phyloP scores from a whole-genome alignment of 2,888 invertebrate genomes.

The Galerucella pusilla region DNA sequence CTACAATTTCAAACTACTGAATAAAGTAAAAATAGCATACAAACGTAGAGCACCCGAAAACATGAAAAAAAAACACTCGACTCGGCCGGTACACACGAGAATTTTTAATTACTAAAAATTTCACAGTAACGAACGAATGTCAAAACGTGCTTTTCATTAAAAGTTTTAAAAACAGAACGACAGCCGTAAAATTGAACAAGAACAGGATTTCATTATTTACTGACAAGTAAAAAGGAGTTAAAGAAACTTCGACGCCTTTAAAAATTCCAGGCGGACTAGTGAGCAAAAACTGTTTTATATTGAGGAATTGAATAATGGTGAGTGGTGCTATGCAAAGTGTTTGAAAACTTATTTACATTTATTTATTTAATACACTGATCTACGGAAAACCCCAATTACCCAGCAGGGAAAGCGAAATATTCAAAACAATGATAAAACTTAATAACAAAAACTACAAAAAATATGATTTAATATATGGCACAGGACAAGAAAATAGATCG shows the following conservation, averaged over 20 bases:
- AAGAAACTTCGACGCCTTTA: slow-evolving; percentile 7
- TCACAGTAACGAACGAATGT: slow-evolving; percentile 10
- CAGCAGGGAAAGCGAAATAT: no score
- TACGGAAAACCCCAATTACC: no score
- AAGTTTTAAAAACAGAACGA: slow-evolving; percentile 23
- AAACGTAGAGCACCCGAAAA: neutral
- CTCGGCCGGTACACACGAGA: slow-evolving; percentile 2
- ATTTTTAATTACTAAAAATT: slow-evolving; percentile 19
- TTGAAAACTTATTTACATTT: no score
- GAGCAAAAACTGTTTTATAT: neutral
- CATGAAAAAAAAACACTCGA: slow-evolving; percentile 6
- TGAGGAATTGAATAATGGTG: neutral
- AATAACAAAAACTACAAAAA: no score
- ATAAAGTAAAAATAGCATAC: neutral
- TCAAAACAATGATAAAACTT: no score
- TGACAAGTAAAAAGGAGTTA: slow-evolving; percentile 3
- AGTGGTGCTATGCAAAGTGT: neutral
- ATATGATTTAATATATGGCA: no score
- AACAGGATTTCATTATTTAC: slow-evolving; percentile 5
- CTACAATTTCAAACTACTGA: neutral
- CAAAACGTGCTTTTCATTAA: slow-evolving; percentile 26
- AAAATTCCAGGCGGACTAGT: neutral
- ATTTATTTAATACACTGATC: no score
- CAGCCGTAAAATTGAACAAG: slow-evolving; percentile 7
- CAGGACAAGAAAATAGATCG: no score